Evolutionary conservation across 2,888 invertebrate genomes (phyloP), one percentile per base, ranked within the genome.

Genomic region (Tinea trinotella): DNA sequence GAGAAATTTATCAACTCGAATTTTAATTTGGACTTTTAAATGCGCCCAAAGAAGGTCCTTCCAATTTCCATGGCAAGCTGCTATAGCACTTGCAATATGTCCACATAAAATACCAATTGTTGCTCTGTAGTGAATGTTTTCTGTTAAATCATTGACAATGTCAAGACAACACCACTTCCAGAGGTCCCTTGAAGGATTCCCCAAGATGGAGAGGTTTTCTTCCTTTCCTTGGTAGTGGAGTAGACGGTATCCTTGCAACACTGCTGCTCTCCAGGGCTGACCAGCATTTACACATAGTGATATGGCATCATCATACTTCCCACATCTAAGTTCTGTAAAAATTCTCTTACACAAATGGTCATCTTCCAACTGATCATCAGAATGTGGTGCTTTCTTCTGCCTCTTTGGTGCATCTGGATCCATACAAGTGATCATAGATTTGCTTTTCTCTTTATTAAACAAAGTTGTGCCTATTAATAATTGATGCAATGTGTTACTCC

Each of bases 31-130:
- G 0, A 92, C 90, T 66, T 90, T 91, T 59, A 95, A 84, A 71
- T 95, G 92, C 1, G 95, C 94, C 98, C 98, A 98, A 19, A 98
- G 79, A 58, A 92, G 83, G 73, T 98, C 98, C 65, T 94, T 92
- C 97, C 97, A 98, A 19, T 90, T 91, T n/a, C 87, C 84, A 61
- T 89, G 81, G 58, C 95, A 92, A 9, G 92, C 90, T 0, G 91
- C 88, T 35, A 97, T 74, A n/a, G 97, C 72, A 4, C 93, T 90
- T 22, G 90, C 84, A 36, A 97, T 76, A 70, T 96, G 92, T 0
- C 98, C 98, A 76, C 96, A 94, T 50, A 96, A 88, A 52, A 92
- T 88, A 1, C 91, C 95, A 57, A 93, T 88, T 12, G 94, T 88
- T 3, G 94, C 95, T 62, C 78, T 71, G 56, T 85, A 86, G 59